Evolutionary conservation across 2,797 vertebrate species (phyloP), one percentile per base, ranked within the genome.

Genomic region (Gephyroberyx darwinii): DNA sequence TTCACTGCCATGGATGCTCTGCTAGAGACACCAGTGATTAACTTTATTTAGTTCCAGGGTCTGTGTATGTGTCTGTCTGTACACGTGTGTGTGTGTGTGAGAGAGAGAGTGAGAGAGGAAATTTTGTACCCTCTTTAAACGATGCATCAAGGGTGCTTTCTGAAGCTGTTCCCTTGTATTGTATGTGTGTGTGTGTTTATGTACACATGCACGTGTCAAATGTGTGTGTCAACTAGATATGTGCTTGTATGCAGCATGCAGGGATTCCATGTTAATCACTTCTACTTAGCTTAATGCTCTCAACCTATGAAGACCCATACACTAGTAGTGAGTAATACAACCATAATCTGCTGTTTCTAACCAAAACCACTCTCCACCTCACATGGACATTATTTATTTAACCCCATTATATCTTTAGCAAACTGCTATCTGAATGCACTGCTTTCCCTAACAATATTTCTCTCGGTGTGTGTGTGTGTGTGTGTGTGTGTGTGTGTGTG

Each of bases 1-100:
- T 80, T 75, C 57, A 39, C 65, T 72, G 78, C 72, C 80, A 78
- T 60, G 77, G 58, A 86, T 75, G 59, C 76, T 55, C 69, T 41
- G 52, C 83, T 79, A 77, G 19, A 69, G 51, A 74, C 48, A 48
- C 60, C 58, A 74, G 72, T 74, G 55, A 79, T 83, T 66, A 80
- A 79, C 58, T 69, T 74, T 54, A 74, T 52, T 33, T 72, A 17
- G 39, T 59, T 41, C n/a, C 2, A 47, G 47, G 58, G 8, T 13
- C 2, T 56, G 31, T 65, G 22, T 56, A 26, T 65, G 22, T 26
- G 26, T 26, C 26, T 26, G 26, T 26, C 26, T 26, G 22, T 26
- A 26, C 22, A 26, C 3, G 22, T 26, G 2, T 26, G 26, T 26
- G 26, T 26, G 26, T 26, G 26, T 26, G 26, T 1, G 26, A 58